phyloP scores from a whole-genome alignment of 2,113 vertebrate species.

The Ochotona curzoniae region DNA sequence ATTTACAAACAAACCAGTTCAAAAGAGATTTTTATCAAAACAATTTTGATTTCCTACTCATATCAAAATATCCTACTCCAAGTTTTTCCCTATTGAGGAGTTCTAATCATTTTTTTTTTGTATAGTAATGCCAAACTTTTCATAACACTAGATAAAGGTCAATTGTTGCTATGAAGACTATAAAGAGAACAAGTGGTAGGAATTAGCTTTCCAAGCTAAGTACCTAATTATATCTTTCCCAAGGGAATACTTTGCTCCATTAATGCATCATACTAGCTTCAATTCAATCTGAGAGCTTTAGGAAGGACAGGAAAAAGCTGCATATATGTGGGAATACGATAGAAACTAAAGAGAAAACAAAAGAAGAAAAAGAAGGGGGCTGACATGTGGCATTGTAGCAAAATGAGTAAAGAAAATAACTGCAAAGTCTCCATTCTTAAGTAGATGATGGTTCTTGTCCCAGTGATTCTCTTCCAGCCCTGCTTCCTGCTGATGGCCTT shows the following conservation, averaged over 20 bases:
- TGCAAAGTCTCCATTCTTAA: no score
- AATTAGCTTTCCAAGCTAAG: neutral
- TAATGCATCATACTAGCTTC: neutral
- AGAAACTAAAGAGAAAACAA: neutral
- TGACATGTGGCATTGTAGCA: no score
- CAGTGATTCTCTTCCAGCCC: no score
- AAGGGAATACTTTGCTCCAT: neutral
- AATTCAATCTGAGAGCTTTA: neutral
- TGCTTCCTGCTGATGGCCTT: no score
- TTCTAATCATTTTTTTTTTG: neutral
- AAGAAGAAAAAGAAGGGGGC: neutral
- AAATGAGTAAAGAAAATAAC: no score
- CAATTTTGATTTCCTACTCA: accelerated
- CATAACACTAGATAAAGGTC: neutral
- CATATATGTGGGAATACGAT: no score
- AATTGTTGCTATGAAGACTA: neutral
- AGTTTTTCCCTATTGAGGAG: neutral
- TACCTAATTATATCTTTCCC: neutral
- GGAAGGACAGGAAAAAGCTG: neutral
- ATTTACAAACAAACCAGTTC: neutral
- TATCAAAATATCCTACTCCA: accelerated
- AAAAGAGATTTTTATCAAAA: neutral
- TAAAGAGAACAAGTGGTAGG: neutral
- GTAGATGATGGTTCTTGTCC: no score
- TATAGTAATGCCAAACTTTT: neutral